These are phyloP conservation scores for Acleris emargana DNA, from an alignment of 2,888 invertebrate genomes.

Conservation along the genomic window DNA sequence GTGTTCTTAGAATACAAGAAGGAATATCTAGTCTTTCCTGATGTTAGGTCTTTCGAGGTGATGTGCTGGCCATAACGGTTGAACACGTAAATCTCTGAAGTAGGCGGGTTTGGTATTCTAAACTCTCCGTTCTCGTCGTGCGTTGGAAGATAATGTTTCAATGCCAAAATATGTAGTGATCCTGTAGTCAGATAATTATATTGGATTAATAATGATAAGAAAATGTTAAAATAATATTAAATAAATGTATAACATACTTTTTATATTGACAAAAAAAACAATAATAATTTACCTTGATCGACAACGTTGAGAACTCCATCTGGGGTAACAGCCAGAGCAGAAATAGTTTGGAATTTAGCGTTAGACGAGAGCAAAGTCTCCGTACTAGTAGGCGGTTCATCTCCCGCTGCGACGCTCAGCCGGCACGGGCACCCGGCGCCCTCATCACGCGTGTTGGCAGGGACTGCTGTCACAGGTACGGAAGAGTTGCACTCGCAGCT, in stretches of 20 bases:
- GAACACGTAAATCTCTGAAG: constrained; percentile 96
- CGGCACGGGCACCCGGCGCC: constrained; percentile 76
- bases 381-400: constrained; percentile 89
- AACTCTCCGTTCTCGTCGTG: constrained; percentile 96
- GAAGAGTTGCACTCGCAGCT: constrained; percentile 85
- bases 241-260: not conserved
- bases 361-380: constrained; percentile 95
- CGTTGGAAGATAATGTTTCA: constrained; percentile 93
- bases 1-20: constrained; percentile 99
- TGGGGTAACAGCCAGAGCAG: constrained; percentile 96
- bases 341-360: constrained; percentile 94
- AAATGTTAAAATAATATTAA: too few relatives aligned
- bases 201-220: too few relatives aligned
- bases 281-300: constrained; percentile 90
- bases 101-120: constrained; percentile 96
- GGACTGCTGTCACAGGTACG: constrained; percentile 80
- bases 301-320: constrained; percentile 98
- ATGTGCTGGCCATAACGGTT: constrained; percentile 98
- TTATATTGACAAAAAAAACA: not conserved
- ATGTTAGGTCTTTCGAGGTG: constrained; percentile 96
- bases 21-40: constrained; percentile 96
- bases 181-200: constrained; percentile 62
- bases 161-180: constrained; percentile 91
- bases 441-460: constrained; percentile 66
- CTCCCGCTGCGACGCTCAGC: constrained; percentile 82